Base-by-base conservation (phyloP, 1,140 invertebrate genomes). In the Harpegnathos saltator region DNA sequence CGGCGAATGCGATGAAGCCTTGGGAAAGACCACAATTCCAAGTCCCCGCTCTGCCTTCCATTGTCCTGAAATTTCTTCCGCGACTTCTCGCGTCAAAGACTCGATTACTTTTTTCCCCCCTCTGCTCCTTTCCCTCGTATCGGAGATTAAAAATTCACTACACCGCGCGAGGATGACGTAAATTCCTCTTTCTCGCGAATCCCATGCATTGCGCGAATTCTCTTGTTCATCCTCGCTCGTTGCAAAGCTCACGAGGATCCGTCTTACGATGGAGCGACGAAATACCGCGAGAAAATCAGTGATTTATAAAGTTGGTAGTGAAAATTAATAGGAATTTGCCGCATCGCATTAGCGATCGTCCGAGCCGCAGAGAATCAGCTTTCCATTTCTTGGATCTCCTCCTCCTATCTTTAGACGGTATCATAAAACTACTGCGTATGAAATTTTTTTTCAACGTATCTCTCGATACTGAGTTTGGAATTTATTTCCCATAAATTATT, bases 291-390 rank as follows among this genome's bases (percentile, higher is more conserved):
- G 4, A 52, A 77, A 77, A 77, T 54, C 17, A 48, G 14, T 14
- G n/a, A 61, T 38, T 48, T 50, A 9, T 26, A 48, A 73, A 15
- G 44, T 7, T 7, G 7, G 33, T 9, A 44, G 9, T 11, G 3
- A 14, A 50, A 58, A 9, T 15, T 29, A 29, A 62, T n/a, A n/a
- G 2, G 33, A 54, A 77, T 52, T 17, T 4, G 33, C 1, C 15
- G 15, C 19, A 66, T 77, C 66, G 74, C 66, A 66, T 66, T 77
- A 33, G 9, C 38, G 66, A 77, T 77, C 15, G 22, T 24, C 19
- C 22, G 24, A 12, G n/a, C 0, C 7, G 15, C 0, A n/a, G 22
- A n/a, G 22, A 44, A 24, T 77, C 11, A 15, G n/a, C 56, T 62
- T 54, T 22, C 17, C 17, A 38, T 24, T 7, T 14, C 15, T 77